Conservation (phyloP, 2,113 vertebrate genomes). For the Eulacestoma nigropectus region DNA sequence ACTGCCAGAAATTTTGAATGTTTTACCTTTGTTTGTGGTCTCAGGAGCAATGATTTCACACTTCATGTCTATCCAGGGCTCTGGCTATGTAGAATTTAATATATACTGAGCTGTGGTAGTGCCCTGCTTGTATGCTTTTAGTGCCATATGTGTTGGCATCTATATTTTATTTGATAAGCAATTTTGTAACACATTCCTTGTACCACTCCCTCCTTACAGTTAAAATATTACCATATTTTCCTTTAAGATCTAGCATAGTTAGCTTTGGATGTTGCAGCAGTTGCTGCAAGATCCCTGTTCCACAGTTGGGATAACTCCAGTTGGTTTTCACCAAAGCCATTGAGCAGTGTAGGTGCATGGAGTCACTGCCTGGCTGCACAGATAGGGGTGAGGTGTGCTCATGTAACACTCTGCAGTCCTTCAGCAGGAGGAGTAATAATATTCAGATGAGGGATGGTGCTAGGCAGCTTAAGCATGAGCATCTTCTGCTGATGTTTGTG, state of each 20-base stretch:
- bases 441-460: not conserved
- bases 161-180: not conserved
- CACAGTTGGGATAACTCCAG: not conserved
- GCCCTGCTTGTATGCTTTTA: not conserved
- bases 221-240: not conserved
- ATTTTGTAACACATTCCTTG: not conserved
- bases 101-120: not conserved
- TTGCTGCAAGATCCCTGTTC: not conserved
- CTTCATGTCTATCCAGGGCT: not conserved
- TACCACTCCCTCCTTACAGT: not conserved
- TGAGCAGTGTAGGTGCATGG: not conserved
- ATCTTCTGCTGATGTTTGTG: not conserved
- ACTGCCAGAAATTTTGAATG: not conserved
- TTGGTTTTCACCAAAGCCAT: not conserved
- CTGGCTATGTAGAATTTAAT: not conserved
- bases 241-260: not conserved
- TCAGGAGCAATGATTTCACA: not conserved
- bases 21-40: not conserved
- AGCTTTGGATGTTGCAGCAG: not conserved
- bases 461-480: not conserved
- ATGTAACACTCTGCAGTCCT: not conserved
- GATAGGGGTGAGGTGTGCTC: not conserved
- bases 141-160: not conserved
- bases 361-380: not conserved
- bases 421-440: not conserved